Percentiles rank a stretch among this genome's conserved stretches.
Conservation (phyloP, 23 tunicate genomes). For the Diplosoma virens region DNA sequence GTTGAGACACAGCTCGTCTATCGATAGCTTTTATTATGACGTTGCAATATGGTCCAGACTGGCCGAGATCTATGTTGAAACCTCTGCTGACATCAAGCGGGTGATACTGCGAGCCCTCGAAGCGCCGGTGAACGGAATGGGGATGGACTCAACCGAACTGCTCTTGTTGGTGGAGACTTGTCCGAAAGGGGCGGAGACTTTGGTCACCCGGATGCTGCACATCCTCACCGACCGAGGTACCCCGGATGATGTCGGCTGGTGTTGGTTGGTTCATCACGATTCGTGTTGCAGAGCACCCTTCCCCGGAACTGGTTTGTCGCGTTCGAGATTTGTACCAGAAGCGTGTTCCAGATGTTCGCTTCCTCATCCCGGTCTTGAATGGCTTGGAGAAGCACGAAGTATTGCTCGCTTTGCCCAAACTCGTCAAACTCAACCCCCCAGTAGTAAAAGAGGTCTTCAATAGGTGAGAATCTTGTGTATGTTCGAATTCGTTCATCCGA, state of each 20-base stretch:
- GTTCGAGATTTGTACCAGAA: slow-evolving; percentile 71
- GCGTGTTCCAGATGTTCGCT: slow-evolving; percentile 89
- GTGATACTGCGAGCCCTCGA: slow-evolving; percentile 70
- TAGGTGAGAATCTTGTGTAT: slow-evolving; percentile 43
- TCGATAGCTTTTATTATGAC: too few species aligned
- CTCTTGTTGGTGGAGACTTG: slow-evolving; percentile 71
- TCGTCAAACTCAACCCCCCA: slow-evolving; percentile 57
- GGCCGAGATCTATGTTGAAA: slow-evolving; percentile 69
- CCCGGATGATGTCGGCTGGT: background rate
- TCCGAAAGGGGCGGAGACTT: slow-evolving; percentile 94
- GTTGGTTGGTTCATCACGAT: background rate
- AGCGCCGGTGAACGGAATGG: slow-evolving; percentile 75
- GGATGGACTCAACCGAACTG: slow-evolving; percentile 78
- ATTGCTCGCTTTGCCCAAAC: slow-evolving; percentile 75
- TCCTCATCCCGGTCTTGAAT: slow-evolving; percentile 89
- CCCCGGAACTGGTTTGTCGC: slow-evolving; percentile 50
- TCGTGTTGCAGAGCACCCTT: slow-evolving; percentile 54
- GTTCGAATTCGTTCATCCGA: too few species aligned
- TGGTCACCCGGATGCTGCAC: slow-evolving; percentile 93
- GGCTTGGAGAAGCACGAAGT: slow-evolving; percentile 91
- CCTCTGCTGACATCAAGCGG: slow-evolving; percentile 78
- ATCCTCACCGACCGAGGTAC: slow-evolving; percentile 86
- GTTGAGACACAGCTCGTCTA: too few species aligned
- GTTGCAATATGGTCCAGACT: slow-evolving; percentile 47
- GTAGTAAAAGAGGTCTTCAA: slow-evolving; percentile 81